Evolutionary conservation across 1,140 invertebrate genomes (phyloP).

Genomic region (roundworm (Caenorhabditis elegans)): WBcel235 BX284602.5:10082501-10083000

Average conservation of each 20-base stretch:
- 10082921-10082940: no score
- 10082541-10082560: background rate
- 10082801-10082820: conserved; percentile 24
- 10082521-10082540: background rate
- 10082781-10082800: conserved; percentile 24
- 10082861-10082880: no score
- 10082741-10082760: conserved; percentile 19
- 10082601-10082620: background rate
- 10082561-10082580: conserved; percentile 7
- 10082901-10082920: no score
- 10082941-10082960: no score
- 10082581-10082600: background rate
- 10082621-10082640: background rate
- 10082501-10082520: background rate
- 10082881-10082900: no score
- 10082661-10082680: background rate
- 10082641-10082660: no score
- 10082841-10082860: no score
- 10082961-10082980: no score
- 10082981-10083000: no score
- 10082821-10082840: no score
- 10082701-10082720: no score
- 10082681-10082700: no score
- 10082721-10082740: conserved; percentile 10
- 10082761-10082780: conserved; percentile 31